These are phyloP conservation scores for Eretmocerus hayati DNA, from an alignment of 2,888 invertebrate species.

Conservation along the genomic window DNA sequence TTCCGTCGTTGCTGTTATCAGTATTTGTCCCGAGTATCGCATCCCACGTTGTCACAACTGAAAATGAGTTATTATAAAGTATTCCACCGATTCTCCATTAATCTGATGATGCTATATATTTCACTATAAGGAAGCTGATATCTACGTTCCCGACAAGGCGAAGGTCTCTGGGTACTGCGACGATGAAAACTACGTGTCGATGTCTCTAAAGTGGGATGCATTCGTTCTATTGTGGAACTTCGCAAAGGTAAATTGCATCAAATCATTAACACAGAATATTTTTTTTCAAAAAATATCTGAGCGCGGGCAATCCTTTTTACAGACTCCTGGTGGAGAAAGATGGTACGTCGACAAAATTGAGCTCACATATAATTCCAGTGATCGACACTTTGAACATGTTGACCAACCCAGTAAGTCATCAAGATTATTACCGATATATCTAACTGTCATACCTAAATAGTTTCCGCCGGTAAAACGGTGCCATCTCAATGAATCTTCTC, in stretches of 20 bases:
- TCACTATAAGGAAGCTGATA: slow-evolving; percentile 63
- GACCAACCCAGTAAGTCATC: slow-evolving; percentile 48
- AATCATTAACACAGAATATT: too few species aligned
- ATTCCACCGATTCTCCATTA: background rate
- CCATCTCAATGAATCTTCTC: too few species aligned
- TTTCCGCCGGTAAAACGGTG: too few species aligned
- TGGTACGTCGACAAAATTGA: slow-evolving; percentile 80
- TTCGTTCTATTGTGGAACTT: slow-evolving; percentile 71
- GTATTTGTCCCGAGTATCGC: background rate
- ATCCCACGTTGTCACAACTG: too few species aligned
- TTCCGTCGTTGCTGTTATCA: too few species aligned
- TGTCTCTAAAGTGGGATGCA: slow-evolving; percentile 68
- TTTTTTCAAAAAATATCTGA: background rate
- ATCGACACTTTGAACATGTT: slow-evolving; percentile 49
- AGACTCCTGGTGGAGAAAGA: slow-evolving; percentile 83
- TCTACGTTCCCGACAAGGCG: slow-evolving; percentile 69
- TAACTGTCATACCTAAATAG: too few species aligned
- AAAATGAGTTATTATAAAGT: too few species aligned
- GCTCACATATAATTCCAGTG: slow-evolving; percentile 62
- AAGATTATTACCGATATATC: too few species aligned
- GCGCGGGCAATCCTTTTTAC: too few species aligned
- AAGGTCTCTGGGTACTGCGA: slow-evolving; percentile 68
- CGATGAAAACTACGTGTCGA: slow-evolving; percentile 64
- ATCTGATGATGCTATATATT: slow-evolving; percentile 1
- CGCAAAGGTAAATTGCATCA: slow-evolving; percentile 58